Evolutionary conservation across 2,888 invertebrate genomes (phyloP).

Genomic region (Melieria picta): DNA sequence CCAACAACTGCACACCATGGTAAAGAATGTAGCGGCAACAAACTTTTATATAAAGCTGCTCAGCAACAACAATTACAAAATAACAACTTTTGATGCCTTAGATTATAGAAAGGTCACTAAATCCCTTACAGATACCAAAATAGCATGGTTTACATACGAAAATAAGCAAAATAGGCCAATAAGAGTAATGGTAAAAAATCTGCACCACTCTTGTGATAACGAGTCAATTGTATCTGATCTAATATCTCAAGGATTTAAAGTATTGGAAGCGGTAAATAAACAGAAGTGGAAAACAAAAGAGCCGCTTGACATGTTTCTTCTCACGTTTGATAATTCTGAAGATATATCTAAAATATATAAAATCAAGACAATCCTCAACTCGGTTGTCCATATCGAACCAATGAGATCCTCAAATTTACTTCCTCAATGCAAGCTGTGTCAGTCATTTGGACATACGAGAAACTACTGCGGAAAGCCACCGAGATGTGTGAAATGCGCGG

Average conservation of each 20-base stretch:
- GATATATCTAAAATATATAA: conserved; percentile 25
- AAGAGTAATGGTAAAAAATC: conserved; percentile 13
- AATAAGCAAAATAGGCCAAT: conserved; percentile 10
- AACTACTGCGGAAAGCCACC: conserved; percentile 23
- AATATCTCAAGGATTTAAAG: conserved; percentile 18
- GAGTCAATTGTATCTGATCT: conserved; percentile 16
- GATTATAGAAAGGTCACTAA: conserved; percentile 15
- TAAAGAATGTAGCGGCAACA: not conserved
- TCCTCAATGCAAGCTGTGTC: conserved; percentile 25
- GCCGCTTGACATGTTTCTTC: conserved; percentile 15
- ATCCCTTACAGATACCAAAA: not conserved
- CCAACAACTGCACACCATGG: not conserved
- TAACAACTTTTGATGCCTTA: not conserved
- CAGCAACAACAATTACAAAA: conserved; percentile 9
- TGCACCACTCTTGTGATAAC: conserved; percentile 21
- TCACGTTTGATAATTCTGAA: conserved; percentile 12
- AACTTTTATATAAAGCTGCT: not conserved
- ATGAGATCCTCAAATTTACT: conserved; percentile 20
- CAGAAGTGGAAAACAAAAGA: conserved; percentile 14
- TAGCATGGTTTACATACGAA: conserved; percentile 9
- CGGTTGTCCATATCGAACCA: conserved; percentile 25
- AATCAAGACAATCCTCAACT: conserved; percentile 11
- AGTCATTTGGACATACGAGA: conserved; percentile 30
- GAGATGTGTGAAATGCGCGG: not conserved
- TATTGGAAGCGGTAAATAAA: conserved; percentile 13